Conservation (phyloP, 2,113 vertebrate genomes). For the human region DNA sequence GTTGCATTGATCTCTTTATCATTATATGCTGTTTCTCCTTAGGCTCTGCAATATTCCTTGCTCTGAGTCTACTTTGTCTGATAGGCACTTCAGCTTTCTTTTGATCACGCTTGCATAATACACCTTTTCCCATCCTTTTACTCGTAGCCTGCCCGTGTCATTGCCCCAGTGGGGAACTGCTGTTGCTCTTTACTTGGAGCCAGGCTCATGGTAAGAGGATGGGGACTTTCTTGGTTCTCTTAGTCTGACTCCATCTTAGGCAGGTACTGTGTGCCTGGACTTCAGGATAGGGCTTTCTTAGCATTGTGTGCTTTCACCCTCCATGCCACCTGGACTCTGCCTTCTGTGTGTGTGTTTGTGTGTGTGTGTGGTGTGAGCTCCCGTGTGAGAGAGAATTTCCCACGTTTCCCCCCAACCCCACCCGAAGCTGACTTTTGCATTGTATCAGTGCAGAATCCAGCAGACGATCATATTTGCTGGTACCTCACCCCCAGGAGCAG, state of each 20-base stretch:
- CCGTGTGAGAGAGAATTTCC: background rate
- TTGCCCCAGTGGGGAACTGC: background rate
- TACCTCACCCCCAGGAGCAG: background rate
- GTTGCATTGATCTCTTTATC: too few species aligned
- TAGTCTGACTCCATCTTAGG: background rate
- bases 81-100: background rate
- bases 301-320: background rate
- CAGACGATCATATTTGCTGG: background rate
- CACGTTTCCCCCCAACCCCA: background rate
- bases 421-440: background rate
- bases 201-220: background rate
- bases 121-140: too few species aligned
- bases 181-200: background rate
- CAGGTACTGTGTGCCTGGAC: background rate
- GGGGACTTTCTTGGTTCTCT: background rate
- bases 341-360: accelerated
- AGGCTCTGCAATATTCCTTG: background rate
- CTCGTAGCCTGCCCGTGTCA: background rate
- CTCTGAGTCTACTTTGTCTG: background rate
- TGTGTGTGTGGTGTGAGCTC: too few species aligned
- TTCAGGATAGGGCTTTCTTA: background rate
- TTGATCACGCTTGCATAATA: background rate
- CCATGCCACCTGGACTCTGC: background rate
- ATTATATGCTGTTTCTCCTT: too few species aligned
- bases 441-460: background rate